Base-by-base conservation (phyloP, 2,888 invertebrate genomes). In the Tipula unca region DNA sequence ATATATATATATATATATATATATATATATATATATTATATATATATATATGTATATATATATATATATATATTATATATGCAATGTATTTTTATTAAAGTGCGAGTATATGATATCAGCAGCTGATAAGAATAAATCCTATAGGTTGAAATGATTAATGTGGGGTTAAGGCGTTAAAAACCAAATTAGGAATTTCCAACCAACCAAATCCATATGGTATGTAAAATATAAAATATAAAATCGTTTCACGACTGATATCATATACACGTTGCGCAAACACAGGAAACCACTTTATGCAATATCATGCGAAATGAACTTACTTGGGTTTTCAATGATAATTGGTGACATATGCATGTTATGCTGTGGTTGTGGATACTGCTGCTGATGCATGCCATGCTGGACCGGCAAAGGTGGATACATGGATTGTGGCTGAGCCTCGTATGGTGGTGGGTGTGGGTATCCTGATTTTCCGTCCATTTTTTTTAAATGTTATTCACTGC, bases 391-490 rank as follows among this genome's bases (percentile, higher is more conserved):
- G 8, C 10, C 20, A 8, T 35, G 84, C 8, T 36, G 29, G 6
- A 82, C n/a, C 5, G 82, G 83, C 35, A 84, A 2, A 17, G 32
- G 35, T 13, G 36, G 17, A 32, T 29, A 36, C 35, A 35, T 32
- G 1, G 83, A n/a, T 36, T 35, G 84, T 84, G 17, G 20, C 25
- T 84, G 84, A 1, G 84, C 10, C 4, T 35, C 36, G 2, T 84
- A 84, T 10, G 84, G 84, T 17, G 36, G 36, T 36, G 84, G 84
- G 29, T 84, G 84, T 36, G 84, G 84, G 36, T 84, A 84, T 36
- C 36, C 84, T 84, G 84, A 84, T 84, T 84, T 84, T n/a, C 36
- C 36, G 17, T 84, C 84, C 69, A 69, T 69, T 25, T 69, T 25
- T 20, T 1, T 25, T 20, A 3, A 10, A 2, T 69, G n/a, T n/a